Base-by-base conservation (phyloP, 2,797 vertebrate genomes). In the Gymnocypris eckloni region DNA sequence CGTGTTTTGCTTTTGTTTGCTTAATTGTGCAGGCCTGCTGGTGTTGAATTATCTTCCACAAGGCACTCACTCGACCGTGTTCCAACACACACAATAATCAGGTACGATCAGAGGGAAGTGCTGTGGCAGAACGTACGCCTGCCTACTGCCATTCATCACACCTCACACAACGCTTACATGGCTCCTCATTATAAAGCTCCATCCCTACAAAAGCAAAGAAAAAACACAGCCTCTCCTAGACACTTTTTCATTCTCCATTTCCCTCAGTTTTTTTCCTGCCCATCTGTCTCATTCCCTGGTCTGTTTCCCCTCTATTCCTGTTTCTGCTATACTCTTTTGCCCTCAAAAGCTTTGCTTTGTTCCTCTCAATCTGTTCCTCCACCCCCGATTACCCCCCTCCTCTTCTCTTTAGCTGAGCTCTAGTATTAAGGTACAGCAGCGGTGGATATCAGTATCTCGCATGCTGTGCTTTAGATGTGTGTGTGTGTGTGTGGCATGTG, bases 101-200 rank as follows among this genome's bases (percentile, higher is more conserved):
- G 72, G 82, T 67, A 79, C 13, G 77, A 88, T 88, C 86, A 89
- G 64, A 88, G 86, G 52, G 61, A 72, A 83, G 76, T 82, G 79
- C 18, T 81, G 61, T 81, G 61, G 75, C 73, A 85, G 69, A 64
- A 67, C 39, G 48, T 84, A 80, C 54, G 73, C 56, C 28, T 88
- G 59, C 54, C 54, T 83, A 79, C 71, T 28, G 43, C 70, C 83
- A 72, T 73, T 86, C 79, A 86, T 89, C 81, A 87, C 43, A 39
- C 56, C n/a, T 84, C 81, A 37, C 75, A 69, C 79, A 84, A 66
- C 70, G 59, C 76, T 84, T 82, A 37, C 78, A 88, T 88, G 54
- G 87, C 70, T 66, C 84, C 86, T 91, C 79, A 88, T 91, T 87
- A 79, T 66, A 76, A 76, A 50, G 18, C 33, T 54, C 56, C 15